Percentiles rank a stretch among this genome's conserved stretches.
Conservation (phyloP, 2,113 vertebrate species). For the Dolichotis patagonum region DNA sequence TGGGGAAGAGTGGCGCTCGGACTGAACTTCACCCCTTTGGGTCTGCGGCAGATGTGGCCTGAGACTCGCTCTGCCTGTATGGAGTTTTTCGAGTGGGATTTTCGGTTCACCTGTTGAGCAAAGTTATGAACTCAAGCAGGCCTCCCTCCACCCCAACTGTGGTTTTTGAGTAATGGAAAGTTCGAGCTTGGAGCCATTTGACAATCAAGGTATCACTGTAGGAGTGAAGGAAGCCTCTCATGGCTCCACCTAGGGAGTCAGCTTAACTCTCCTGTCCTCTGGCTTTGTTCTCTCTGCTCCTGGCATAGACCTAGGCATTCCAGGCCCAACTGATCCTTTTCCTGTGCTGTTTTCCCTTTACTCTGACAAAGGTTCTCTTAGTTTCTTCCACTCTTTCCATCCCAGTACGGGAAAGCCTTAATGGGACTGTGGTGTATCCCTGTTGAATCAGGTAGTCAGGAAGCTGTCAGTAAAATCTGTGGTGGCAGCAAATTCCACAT, state of each 20-base stretch:
- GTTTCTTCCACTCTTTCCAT: not conserved
- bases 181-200: not conserved
- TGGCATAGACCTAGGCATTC: not conserved
- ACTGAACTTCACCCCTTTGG: not conserved
- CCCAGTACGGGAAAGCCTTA: not conserved
- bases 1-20: not conserved
- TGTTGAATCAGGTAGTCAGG: not conserved
- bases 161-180: not conserved
- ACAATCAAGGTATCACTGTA: not conserved
- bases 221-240: not conserved
- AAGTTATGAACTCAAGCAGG: not conserved
- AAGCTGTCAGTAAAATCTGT: not conserved
- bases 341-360: not conserved
- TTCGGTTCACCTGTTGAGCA: not conserved
- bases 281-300: not conserved
- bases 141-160: not conserved
- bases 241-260: not conserved
- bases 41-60: fast-evolving
- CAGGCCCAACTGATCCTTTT: not conserved
- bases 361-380: not conserved
- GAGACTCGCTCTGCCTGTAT: not conserved
- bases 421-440: not conserved
- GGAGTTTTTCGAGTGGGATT: not conserved
- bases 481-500: not conserved
- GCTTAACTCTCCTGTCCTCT: not conserved